Evolutionary conservation across 2,797 vertebrate genomes (phyloP).

Genomic region (Helostoma temminkii): DNA sequence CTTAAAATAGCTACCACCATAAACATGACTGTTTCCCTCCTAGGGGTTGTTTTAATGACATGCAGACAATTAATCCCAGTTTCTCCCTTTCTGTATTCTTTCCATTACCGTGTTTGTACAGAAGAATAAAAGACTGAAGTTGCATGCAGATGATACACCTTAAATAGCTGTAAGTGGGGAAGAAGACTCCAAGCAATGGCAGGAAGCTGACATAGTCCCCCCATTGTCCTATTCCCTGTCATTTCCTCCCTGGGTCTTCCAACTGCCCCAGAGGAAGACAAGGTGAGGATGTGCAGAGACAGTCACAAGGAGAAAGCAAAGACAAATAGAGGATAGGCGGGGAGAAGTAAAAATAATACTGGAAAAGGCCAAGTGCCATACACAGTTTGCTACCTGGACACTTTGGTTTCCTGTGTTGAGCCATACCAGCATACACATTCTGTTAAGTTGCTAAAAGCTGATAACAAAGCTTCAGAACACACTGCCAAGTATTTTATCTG

Average conservation of each 20-base stretch:
- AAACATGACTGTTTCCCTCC: conserved; percentile 71
- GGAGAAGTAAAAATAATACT: conserved; percentile 70
- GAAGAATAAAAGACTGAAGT: conserved; percentile 70
- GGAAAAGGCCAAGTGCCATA: conserved; percentile 62
- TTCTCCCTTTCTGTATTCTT: conserved; percentile 51
- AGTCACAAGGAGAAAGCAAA: conserved; percentile 72
- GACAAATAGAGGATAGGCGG: conserved; percentile 71
- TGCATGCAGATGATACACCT: conserved; percentile 66
- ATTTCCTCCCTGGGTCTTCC: conserved; percentile 75
- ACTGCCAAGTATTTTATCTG: conserved; percentile 85
- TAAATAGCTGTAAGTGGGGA: conserved; percentile 50
- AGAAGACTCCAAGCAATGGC: conserved; percentile 68
- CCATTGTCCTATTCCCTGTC: conserved; percentile 80
- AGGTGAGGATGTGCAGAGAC: conserved; percentile 81
- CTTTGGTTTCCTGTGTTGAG: conserved; percentile 68
- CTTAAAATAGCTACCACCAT: conserved; percentile 76
- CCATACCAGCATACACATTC: conserved; percentile 65
- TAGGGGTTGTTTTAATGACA: conserved; percentile 82
- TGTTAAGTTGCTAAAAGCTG: conserved; percentile 76
- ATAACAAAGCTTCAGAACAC: conserved; percentile 78
- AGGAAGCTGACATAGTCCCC: conserved; percentile 75
- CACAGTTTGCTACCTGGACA: conserved; percentile 65
- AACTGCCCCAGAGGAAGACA: conserved; percentile 76
- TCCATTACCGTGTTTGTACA: conserved; percentile 68
- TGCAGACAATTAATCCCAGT: conserved; percentile 71